Evolutionary conservation across 1,140 invertebrate species (phyloP), one percentile per base, ranked within the genome.

Genomic region (Aplysia californica): DNA sequence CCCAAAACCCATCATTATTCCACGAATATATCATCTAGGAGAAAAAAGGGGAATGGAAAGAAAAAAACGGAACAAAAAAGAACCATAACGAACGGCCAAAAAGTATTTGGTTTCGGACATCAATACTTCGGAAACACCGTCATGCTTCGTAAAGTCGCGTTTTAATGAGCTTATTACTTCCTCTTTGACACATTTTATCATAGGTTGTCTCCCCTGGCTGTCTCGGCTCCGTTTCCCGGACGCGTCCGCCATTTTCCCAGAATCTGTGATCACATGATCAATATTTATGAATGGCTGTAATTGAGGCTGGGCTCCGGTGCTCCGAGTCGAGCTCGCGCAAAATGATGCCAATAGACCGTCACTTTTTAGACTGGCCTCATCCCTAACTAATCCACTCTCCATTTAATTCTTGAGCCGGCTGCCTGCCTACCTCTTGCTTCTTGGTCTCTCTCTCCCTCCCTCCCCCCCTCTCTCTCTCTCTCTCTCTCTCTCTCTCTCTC

Each of bases 121-220:
- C 61, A 23, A 65, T 65, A 15, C 61, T 65, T 36, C 26, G 21
- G 10, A 36, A 21, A 33, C 23, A 36, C 31, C 21, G 1, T 26
- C 61, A 65, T 26, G 61, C 61, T 65, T 65, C 61, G 61, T 35
- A 65, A 65, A 65, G 61, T 65, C 61, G 61, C 33, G 61, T 65
- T 65, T 65, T 26, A 65, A 65, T 36, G 61, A 65, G 33, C 31
- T 65, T 65, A 26, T 65, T 65, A 65, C 61, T 36, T 20, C 61
- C 61, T 65, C 39, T 10, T 36, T 65, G 61, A 36, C 61, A 65
- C 61, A 65, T 65, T 65, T 35, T 65, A 65, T 65, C 61, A 65
- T 65, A 65, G 33, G 61, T 65, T 65, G 33, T 65, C 61, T 65
- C 33, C 61, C 61, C 31, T 36, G 21, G 33, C 39, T 36, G 31